Evolutionary conservation across 2,888 invertebrate genomes (phyloP).

Genomic region (Folsomia candida): DNA sequence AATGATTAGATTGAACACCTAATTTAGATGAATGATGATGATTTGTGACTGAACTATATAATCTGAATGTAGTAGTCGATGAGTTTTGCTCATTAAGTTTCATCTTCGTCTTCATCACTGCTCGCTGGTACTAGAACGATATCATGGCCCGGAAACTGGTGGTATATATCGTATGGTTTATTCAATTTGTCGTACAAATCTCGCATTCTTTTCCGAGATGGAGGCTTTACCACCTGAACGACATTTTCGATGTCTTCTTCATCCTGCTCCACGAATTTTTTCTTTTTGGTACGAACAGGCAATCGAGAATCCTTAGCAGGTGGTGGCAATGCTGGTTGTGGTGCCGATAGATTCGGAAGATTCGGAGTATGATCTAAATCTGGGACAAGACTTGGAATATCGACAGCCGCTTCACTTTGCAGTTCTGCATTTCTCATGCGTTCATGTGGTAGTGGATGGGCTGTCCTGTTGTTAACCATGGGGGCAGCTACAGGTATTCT

Average conservation of each 20-base stretch:
- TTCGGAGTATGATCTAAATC: not conserved
- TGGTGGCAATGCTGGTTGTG: not conserved
- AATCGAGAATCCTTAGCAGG: too few relatives aligned
- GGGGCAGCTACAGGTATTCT: too few relatives aligned
- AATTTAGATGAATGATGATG: too few relatives aligned
- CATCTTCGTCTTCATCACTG: conserved; percentile 29
- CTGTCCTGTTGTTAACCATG: too few relatives aligned
- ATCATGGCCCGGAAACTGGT: conserved; percentile 29
- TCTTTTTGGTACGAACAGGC: not conserved
- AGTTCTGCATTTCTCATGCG: too few relatives aligned
- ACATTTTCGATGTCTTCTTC: too few relatives aligned
- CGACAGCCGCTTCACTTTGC: too few relatives aligned
- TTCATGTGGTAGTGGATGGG: not conserved
- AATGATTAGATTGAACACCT: too few relatives aligned
- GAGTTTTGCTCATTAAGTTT: not conserved
- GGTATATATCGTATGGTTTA: not conserved
- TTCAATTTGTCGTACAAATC: not conserved
- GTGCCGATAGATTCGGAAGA: not conserved
- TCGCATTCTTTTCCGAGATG: not conserved
- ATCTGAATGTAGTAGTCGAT: too few relatives aligned
- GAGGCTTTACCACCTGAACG: too few relatives aligned
- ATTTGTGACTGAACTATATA: too few relatives aligned
- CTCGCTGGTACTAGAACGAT: conserved; percentile 30
- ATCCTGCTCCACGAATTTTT: not conserved
- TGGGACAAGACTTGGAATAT: not conserved